Base-by-base conservation (phyloP, 1,140 invertebrate species). In the Lepidurus arcticus region DNA sequence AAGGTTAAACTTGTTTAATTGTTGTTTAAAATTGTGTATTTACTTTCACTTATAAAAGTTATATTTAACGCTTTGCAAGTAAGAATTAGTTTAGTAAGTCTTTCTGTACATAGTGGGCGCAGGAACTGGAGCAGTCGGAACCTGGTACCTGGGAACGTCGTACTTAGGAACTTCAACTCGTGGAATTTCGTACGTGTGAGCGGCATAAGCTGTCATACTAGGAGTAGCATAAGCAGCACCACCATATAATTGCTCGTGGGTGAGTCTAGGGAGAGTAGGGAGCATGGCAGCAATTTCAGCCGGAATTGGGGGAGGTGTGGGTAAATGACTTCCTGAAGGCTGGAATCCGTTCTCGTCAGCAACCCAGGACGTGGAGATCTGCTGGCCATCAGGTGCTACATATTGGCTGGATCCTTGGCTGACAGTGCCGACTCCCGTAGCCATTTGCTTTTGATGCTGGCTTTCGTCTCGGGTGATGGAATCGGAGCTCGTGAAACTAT, bases 381-480 rank as follows among this genome's bases (percentile, higher is more conserved):
- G 78, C 11, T 75, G 24, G 26, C 82, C 82, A 42, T 83, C 82
- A 44, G 80, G 79, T 7, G 78, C 77, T 10, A 79, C 78, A 75
- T 81, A 83, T 24, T 43, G 79, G 43, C 34, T 47, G 34, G 45
- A 65, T 81, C 82, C 87, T 85, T 83, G 87, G 77, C 44, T 43
- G 77, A 73, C 45, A 73, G 42, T 73, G 24, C n/a, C 77, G 53
- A 43, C n/a, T 16, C 26, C 65, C 3, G 76, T 10, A 8, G 21
- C 76, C n/a, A 73, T 65, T 21, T 78, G 88, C 84, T 91, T 94
- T 77, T 94, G 85, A 86, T 89, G 93, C 78, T 93, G 93, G 80
- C 90, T 89, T 85, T 95, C 93, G 85, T 81, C 85, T 86, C 86
- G 91, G 2, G 91, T 85, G 80, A 94, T 94, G 83, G 92, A 91